A percentile compares a stretch with the other conserved stretches of the same genome.
Evolutionary conservation across 1,140 invertebrate genomes (phyloP).

Genomic region (Aphidius gifuensis): DNA sequence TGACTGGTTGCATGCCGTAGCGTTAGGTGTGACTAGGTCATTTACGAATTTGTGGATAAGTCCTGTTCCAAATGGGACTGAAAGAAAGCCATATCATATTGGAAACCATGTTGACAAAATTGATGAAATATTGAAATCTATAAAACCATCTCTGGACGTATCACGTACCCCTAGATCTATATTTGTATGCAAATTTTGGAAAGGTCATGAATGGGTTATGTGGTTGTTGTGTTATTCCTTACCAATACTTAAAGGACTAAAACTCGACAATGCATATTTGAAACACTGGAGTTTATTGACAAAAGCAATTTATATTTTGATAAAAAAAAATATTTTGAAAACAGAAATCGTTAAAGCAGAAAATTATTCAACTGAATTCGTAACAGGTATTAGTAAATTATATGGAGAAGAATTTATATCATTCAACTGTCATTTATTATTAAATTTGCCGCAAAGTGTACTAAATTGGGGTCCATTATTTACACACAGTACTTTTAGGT

Average conservation of each 20-base stretch:
- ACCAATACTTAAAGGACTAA: constrained; percentile 23
- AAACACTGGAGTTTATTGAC: constrained; percentile 34
- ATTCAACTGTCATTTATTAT: not conserved
- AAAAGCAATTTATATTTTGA: constrained; percentile 28
- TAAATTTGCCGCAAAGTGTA: not conserved
- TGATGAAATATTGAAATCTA: constrained; percentile 28
- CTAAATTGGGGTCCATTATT: not conserved
- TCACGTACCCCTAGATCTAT: constrained; percentile 32
- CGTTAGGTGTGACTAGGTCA: constrained; percentile 30
- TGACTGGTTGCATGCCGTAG: constrained; percentile 38
- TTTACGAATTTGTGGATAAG: constrained; percentile 35
- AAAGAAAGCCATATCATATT: constrained; percentile 29
- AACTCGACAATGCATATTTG: constrained; percentile 26
- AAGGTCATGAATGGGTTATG: constrained; percentile 36
- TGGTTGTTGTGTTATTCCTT: constrained; percentile 35
- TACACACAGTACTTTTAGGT: not conserved
- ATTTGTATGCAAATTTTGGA: constrained; percentile 32
- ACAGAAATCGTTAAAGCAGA: constrained; percentile 25
- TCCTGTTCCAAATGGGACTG: constrained; percentile 10
- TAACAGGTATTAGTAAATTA: constrained; percentile 25
- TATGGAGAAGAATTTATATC: constrained; percentile 22
- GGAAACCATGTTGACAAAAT: constrained; percentile 21
- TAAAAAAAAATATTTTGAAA: constrained; percentile 24
- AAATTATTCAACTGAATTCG: constrained; percentile 28
- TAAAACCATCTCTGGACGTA: constrained; percentile 29